Base-by-base conservation (phyloP, 1,140 invertebrate genomes). In the Caenorhabditis briggsae region DNA sequence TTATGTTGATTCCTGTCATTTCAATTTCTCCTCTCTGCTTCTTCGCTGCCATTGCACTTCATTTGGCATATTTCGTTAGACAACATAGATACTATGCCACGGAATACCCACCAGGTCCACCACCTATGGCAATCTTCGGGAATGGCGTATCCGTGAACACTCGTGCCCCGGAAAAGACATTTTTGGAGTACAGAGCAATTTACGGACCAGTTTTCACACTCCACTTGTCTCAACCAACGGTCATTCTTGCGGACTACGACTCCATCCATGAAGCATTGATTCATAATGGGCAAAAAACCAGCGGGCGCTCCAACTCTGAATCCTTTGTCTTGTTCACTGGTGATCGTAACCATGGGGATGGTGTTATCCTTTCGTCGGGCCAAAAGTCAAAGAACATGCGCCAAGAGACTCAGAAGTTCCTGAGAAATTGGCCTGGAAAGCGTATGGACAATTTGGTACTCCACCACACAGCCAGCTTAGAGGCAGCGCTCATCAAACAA, bases 151-250 rank as follows among this genome's bases (percentile, higher is more conserved):
- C 50, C n/a, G 46, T 78, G 5, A 78, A 85, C 53, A 14, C 78
- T 25, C 84, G 46, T 25, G 18, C 18, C 8, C 84, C 84, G 9
- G 84, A 64, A 11, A 55, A 85, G 58, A 85, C 84, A 5, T 85
- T 85, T 46, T 25, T 65, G 20, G 50, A 65, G 46, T 61, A 53
- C n/a, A 64, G 65, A 53, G 84, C 46, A 48, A 33, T 53, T 2
- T 85, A 85, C 33, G 84, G 84, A 18, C 84, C 84, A 33, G 50
- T 85, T 23, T 85, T 85, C 53, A 85, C 84, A 46, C 70, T 78
- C 0, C 70, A 78, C 23, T 53, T 74, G 41, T 25, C 65, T 25
- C 23, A 85, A 20, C 84, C 84, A 7, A 85, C 65, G 0, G 64
- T 85, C 5, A 65, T 85, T 18, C 65, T 85, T 20, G 84, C 84